Base-by-base conservation (phyloP, 1,140 invertebrate genomes). In the Brachionus sp. region DNA sequence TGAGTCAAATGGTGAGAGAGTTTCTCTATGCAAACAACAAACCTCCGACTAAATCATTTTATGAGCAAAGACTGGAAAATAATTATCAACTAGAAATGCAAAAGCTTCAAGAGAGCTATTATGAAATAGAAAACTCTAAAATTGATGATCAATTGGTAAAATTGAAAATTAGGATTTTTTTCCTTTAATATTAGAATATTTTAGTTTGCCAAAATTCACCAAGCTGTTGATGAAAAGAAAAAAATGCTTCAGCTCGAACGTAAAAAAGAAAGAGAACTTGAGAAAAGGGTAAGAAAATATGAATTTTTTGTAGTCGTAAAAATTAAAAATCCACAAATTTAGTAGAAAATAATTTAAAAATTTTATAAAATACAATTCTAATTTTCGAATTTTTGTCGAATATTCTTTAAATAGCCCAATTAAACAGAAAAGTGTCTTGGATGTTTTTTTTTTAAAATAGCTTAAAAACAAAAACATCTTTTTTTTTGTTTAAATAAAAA, bases 11-110 rank as follows among this genome's bases (percentile, higher is more conserved):
- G 85, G 91, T 93, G 13, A 87, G 91, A 87, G 90, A 91, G 88
- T 94, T 92, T 87, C 89, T 95, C 2, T 91, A 92, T 84, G 86
- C 91, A 19, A 90, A 94, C 86, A 94, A 94, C 86, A 92, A 92
- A 86, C 93, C 93, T 19, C 91, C 91, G 1, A 91, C 90, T 84
- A 90, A 91, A 80, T 94, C 93, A 50, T 94, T 94, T 88, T 94
- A 94, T 87, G 93, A 95, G 84, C 92, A 95, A 88, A 95, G 95
- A 93, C 87, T 94, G 4, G 90, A 89, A 12, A 91, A 92, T 80
- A 91, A 92, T 84, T 88, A 91, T 84, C 91, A 92, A 86, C 89
- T 91, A 84, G 90, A 92, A 77, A 85, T 88, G 73, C 84, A 87
- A 83, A 84, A 85, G 57, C 86, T 84, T 0, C 62, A 86, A 57